These are phyloP conservation scores for Muscicapa adusta DNA, from an alignment of 2,113 vertebrate genomes.

Conservation along the genomic window DNA sequence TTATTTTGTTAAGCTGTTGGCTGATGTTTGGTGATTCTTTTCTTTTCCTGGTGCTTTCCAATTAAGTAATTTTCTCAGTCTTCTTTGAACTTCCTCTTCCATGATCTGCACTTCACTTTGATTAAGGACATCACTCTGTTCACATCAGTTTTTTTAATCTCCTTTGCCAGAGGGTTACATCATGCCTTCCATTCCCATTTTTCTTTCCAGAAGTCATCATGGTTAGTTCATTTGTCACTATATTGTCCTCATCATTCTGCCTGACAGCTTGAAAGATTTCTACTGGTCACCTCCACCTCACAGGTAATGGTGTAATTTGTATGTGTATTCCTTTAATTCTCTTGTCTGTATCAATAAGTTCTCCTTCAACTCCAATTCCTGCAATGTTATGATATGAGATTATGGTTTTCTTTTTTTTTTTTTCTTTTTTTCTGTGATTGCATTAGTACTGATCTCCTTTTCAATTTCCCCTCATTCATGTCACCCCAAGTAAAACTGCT, in stretches of 20 bases:
- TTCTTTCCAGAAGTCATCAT: background rate
- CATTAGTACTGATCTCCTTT: background rate
- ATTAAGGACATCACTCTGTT: background rate
- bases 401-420: background rate
- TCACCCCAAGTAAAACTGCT: background rate
- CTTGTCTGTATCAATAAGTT: background rate
- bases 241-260: conserved; percentile 3
- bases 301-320: background rate
- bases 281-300: background rate
- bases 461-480: background rate
- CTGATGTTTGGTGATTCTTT: background rate
- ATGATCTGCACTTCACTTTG: background rate
- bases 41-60: background rate
- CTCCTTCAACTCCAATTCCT: background rate
- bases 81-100: background rate
- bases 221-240: background rate
- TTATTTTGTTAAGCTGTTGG: background rate
- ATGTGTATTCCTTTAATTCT: background rate
- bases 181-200: background rate
- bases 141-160: background rate
- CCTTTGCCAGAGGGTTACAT: background rate
- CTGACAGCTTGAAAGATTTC: conserved; percentile 15
- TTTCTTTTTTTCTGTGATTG: background rate
- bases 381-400: background rate
- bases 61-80: background rate